Evolutionary conservation across 2,113 vertebrate species (phyloP), one percentile per base, ranked within the genome.

Genomic region (Turnix velox): DNA sequence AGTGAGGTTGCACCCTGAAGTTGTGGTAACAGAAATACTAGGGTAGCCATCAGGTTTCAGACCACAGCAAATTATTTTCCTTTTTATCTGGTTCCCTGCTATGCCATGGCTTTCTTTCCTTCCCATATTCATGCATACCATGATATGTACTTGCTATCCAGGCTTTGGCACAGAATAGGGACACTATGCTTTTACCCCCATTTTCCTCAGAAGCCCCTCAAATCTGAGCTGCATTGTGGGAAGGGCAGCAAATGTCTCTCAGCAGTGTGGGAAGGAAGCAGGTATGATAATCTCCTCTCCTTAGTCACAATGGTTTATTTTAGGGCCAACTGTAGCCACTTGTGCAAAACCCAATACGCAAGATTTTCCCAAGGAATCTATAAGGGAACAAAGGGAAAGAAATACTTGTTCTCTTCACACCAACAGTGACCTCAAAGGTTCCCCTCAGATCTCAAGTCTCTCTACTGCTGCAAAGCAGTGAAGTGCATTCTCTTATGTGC

Each of bases 241-340:
- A 63, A 66, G 40, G n/a, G 74, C 46, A 93, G 42, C 61, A 92
- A 92, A 88, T 20, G 4, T 78, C 39, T 91, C 79, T 81, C 85
- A 78, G 58, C 49, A 65, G 49, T 66, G 54, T 48, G 42, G 55
- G 77, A 93, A 93, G 55, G 83, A 81, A 65, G 59, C 52, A 88
- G 69, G 31, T 86, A 84, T 19, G 37, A 96, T 61, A 48, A 40
- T 57, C 88, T 83, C 81, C 81, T 69, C 65, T 84, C 57, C 22
- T 95, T 88, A 86, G 61, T 78, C 88, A 75, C 31, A 74, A 5
- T 31, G 28, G 40, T 19, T 73, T 95, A 92, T 82, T 94, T 96
- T 71, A 94, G 54, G 66, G 84, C 23, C 72, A 93, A 55, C 28
- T 65, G 57, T 57, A 57, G 51, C 58, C 72, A 81, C 18, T 71